Conservation (phyloP, 2,113 vertebrate genomes). For the Phrynocephalus versicolor region DNA sequence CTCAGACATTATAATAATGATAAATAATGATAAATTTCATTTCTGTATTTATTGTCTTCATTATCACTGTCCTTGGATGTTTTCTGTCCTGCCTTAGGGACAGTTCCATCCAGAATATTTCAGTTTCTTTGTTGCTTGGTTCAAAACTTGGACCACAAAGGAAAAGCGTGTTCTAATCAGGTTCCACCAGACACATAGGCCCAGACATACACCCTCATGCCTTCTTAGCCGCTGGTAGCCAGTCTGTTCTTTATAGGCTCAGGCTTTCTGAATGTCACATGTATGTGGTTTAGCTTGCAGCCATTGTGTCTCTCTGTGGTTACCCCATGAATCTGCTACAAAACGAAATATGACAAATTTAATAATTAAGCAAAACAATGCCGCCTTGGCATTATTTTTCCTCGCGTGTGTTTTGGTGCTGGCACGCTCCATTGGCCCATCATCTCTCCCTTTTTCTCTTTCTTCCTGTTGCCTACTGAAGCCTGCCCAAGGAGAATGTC, state of each 20-base stretch:
- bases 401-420: conserved; percentile 20
- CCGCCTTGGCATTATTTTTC: conserved; percentile 12
- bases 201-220: not conserved
- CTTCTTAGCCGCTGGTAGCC: not conserved
- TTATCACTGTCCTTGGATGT: no score
- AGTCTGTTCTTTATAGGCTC: not conserved
- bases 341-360: not conserved
- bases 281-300: not conserved
- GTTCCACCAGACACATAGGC: not conserved
- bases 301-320: not conserved
- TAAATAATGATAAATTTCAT: no score
- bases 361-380: conserved; percentile 37
- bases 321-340: conserved; percentile 21
- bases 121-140: not conserved
- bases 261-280: not conserved
- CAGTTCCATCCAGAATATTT: not conserved
- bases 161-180: not conserved
- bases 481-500: conserved; percentile 19
- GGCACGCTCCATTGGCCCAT: not conserved
- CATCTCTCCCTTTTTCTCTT: conserved; percentile 8
- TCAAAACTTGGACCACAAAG: not conserved
- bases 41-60: no score
- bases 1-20: no score
- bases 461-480: conserved; percentile 5
- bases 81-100: no score